Evolutionary conservation across 2,797 vertebrate species (phyloP).

Genomic region (Gymnopithys bicolor): DNA sequence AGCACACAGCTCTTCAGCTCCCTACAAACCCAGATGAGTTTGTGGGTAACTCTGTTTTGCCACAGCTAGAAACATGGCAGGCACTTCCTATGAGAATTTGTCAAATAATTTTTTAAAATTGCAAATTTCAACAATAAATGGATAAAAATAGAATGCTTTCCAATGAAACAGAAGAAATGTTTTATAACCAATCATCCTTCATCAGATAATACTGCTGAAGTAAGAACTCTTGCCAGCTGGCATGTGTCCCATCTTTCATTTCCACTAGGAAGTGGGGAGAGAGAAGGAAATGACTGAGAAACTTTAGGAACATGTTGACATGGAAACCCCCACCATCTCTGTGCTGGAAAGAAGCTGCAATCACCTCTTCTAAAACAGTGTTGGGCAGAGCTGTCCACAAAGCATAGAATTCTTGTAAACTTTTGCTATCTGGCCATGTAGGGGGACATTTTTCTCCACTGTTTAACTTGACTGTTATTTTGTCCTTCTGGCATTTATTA

Average conservation of each 20-base stretch:
- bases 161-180: neutral
- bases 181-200: neutral
- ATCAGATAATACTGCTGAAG: neutral
- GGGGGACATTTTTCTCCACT: conserved; percentile 40
- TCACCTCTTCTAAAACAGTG: neutral
- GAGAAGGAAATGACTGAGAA: conserved; percentile 6
- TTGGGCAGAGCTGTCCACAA: conserved; percentile 19
- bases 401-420: conserved; percentile 34
- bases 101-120: neutral
- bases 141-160: neutral
- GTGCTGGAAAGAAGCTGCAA: neutral
- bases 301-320: neutral
- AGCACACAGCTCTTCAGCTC: neutral
- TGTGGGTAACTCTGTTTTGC: neutral
- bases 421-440: conserved; percentile 23
- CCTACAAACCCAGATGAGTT: neutral
- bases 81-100: neutral
- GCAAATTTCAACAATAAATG: neutral
- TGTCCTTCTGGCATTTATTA: conserved; percentile 76
- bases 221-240: neutral
- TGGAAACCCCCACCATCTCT: neutral
- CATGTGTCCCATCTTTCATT: neutral
- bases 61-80: neutral
- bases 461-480: conserved; percentile 60
- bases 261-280: conserved; percentile 17